A percentile compares a stretch with the other conserved stretches of the same genome.
Conservation (phyloP, 2,888 invertebrate genomes). For the Dastarcus helophoroides region DNA sequence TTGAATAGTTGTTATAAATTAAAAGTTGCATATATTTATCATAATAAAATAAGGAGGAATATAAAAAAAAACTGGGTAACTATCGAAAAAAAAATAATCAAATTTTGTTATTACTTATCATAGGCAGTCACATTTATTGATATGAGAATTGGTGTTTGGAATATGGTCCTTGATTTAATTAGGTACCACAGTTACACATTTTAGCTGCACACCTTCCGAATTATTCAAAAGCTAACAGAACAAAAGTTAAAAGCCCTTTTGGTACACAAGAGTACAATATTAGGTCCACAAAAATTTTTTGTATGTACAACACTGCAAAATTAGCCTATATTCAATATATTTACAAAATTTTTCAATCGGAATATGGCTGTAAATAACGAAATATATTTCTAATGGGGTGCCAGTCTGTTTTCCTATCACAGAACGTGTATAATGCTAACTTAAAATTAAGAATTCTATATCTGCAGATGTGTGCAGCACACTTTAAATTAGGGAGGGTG, state of each 20-base stretch:
- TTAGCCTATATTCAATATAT: background rate
- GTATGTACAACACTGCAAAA: background rate
- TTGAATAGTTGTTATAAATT: too few species aligned
- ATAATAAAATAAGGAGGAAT: too few species aligned
- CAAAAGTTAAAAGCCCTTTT: background rate
- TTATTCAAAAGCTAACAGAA: background rate
- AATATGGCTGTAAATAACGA: slow-evolving; percentile 18
- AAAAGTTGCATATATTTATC: too few species aligned
- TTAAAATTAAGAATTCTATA: slow-evolving; percentile 7
- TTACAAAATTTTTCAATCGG: background rate
- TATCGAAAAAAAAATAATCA: slow-evolving; percentile 7
- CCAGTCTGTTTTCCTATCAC: slow-evolving; percentile 36
- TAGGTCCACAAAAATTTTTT: too few species aligned
- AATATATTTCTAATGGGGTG: slow-evolving; percentile 26
- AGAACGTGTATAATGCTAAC: slow-evolving; percentile 29
- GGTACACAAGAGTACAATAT: too few species aligned
- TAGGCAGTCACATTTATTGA: slow-evolving; percentile 19
- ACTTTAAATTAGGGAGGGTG: too few species aligned
- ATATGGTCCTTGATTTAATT: slow-evolving; percentile 16
- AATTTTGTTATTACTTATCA: slow-evolving; percentile 11
- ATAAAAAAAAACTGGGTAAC: slow-evolving; percentile 12
- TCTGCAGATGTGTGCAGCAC: too few species aligned
- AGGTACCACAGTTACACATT: background rate
- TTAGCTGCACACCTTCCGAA: slow-evolving; percentile 2
- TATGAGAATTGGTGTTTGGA: slow-evolving; percentile 20